These are phyloP conservation scores for Harpagifer antarcticus DNA, from an alignment of 2,797 vertebrate species.

Conservation along the genomic window DNA sequence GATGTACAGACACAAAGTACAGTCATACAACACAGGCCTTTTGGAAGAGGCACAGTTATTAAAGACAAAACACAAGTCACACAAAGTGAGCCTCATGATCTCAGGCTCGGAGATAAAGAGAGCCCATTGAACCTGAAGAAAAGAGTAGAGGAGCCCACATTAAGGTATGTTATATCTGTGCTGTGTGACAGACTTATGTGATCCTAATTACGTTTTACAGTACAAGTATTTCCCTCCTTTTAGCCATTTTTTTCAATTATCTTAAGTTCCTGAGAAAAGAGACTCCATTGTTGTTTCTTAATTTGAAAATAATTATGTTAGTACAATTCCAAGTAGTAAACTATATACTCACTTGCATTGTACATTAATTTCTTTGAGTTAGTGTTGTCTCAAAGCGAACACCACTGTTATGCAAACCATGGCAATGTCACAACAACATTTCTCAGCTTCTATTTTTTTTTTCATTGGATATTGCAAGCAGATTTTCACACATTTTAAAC, in stretches of 20 bases:
- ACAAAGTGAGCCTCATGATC: neutral
- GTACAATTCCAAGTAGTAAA: too few species aligned
- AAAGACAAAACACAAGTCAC: constrained; percentile 2
- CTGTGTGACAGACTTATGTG: neutral
- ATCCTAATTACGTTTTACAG: neutral
- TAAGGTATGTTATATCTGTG: constrained; percentile 48
- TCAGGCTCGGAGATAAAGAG: constrained; percentile 6
- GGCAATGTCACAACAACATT: too few species aligned
- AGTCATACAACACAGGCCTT: neutral
- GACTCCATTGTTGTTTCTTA: too few species aligned
- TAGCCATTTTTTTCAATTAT: neutral
- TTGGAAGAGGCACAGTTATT: neutral
- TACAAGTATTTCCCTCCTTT: neutral
- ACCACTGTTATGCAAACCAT: too few species aligned
- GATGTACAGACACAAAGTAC: neutral
- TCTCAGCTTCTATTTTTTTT: too few species aligned
- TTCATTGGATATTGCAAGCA: too few species aligned
- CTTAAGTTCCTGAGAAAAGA: neutral
- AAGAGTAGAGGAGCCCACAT: constrained; percentile 18
- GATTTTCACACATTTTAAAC: too few species aligned
- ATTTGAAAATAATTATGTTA: too few species aligned
- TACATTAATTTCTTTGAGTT: too few species aligned
- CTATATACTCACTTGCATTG: too few species aligned
- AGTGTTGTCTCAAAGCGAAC: too few species aligned
- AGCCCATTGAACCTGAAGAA: constrained; percentile 6